A percentile compares a stretch with the other conserved stretches of the same genome.
phyloP scores from a whole-genome alignment of 2,888 invertebrate species.

The Nomada fucata region DNA sequence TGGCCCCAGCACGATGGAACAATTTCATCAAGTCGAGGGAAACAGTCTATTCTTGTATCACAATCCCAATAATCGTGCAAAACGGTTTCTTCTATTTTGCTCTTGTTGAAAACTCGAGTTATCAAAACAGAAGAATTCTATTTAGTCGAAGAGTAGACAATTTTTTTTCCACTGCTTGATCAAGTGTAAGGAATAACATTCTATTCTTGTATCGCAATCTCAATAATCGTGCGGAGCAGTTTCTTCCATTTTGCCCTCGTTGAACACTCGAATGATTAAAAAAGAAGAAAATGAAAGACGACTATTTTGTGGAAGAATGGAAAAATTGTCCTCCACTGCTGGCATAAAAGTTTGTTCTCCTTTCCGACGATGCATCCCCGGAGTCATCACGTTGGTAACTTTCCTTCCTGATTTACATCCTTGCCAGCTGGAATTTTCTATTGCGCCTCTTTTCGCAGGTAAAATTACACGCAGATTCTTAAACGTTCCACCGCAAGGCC shows the following conservation, averaged over 20 bases:
- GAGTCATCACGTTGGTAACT: not conserved
- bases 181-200: not conserved
- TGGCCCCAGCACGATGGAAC: not conserved
- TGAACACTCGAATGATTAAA: not conserved
- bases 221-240: not conserved
- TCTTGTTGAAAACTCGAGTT: not conserved
- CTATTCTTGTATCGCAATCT: not conserved
- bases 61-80: not conserved
- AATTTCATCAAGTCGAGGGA: slow-evolving; percentile 9
- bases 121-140: not conserved
- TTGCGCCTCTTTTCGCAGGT: not conserved
- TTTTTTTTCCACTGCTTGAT: not conserved
- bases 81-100: too few species aligned
- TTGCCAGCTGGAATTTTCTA: not conserved
- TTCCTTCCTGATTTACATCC: not conserved
- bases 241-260: not conserved
- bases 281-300: not conserved
- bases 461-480: not conserved
- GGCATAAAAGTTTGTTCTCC: not conserved
- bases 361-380: not conserved
- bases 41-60: not conserved
- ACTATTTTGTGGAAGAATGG: not conserved
- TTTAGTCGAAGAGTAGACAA: not conserved
- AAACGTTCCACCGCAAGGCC: too few species aligned
- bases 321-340: not conserved